Evolutionary conservation across 2,797 vertebrate genomes (phyloP).

Genomic region (Ptychadena robeensis): DNA sequence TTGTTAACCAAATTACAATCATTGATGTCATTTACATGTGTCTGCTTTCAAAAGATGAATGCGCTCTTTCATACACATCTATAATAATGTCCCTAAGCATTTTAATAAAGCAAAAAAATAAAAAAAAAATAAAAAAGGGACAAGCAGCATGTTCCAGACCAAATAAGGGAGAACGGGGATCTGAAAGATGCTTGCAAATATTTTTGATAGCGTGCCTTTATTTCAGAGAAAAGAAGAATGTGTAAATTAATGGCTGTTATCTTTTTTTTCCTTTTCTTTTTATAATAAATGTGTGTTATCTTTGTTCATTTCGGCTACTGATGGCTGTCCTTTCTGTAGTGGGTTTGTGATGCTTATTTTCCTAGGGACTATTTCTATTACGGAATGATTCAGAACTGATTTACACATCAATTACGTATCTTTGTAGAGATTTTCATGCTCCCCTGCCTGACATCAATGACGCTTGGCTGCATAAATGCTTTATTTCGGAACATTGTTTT

Average conservation of each 20-base stretch:
- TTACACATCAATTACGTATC: constrained; percentile 80
- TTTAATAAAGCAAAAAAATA: constrained; percentile 73
- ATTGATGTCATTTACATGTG: constrained; percentile 68
- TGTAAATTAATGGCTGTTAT: constrained; percentile 70
- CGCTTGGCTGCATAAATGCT: constrained; percentile 72
- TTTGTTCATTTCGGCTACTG: constrained; percentile 60
- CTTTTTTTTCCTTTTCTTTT: constrained; percentile 51
- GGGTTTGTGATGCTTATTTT: constrained; percentile 73
- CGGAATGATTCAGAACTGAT: constrained; percentile 78
- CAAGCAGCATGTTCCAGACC: constrained; percentile 67
- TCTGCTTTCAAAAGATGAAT: constrained; percentile 71
- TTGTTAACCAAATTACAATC: constrained; percentile 71
- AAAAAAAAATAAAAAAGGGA: constrained; percentile 69
- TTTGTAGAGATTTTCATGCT: constrained; percentile 78
- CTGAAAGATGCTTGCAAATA: constrained; percentile 64
- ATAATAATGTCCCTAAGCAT: constrained; percentile 67
- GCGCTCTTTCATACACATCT: constrained; percentile 70
- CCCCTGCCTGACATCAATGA: constrained; percentile 76
- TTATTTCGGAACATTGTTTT: constrained; percentile 75
- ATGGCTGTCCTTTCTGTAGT: constrained; percentile 64
- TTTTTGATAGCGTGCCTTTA: constrained; percentile 68
- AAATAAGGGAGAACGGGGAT: constrained; percentile 65
- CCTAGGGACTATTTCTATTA: constrained; percentile 78
- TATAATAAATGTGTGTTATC: constrained; percentile 74
- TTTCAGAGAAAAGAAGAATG: constrained; percentile 68